phyloP scores from a whole-genome alignment of 2,113 vertebrate species.

The Eulemur rufifrons region DNA sequence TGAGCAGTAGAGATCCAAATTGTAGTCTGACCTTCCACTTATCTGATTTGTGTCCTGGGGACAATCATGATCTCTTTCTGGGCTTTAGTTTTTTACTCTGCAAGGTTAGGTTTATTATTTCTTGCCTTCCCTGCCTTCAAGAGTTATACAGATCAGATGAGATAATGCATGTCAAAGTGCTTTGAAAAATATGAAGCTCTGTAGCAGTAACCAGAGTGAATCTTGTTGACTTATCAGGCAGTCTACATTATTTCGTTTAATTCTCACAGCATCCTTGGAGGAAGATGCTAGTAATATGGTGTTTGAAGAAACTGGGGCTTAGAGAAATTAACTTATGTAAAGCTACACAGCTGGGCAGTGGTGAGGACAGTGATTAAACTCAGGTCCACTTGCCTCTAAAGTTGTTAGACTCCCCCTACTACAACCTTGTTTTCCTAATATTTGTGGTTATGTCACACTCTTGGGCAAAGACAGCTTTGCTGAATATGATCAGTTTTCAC shows the following conservation, averaged over 20 bases:
- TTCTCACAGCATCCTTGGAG: constrained; percentile 1
- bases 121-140: constrained; percentile 2
- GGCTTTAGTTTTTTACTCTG: background rate
- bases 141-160: constrained; percentile 35
- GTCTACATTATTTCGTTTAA: background rate
- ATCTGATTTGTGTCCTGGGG: background rate
- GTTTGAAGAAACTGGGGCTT: constrained; percentile 38
- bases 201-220: background rate
- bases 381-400: background rate
- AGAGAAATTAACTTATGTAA: constrained; percentile 45
- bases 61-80: background rate
- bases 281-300: background rate
- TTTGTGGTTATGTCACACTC: background rate
- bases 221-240: background rate
- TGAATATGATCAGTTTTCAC: background rate
- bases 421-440: background rate
- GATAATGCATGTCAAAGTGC: constrained; percentile 23
- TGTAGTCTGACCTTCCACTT: background rate
- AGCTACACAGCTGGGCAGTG: background rate
- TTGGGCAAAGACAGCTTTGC: background rate
- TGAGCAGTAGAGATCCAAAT: background rate
- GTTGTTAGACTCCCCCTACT: background rate
- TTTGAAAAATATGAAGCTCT: constrained; percentile 32
- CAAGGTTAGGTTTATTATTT: constrained; percentile 29
- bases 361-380: background rate